Percentiles rank a stretch among this genome's conserved stretches.
Conservation (phyloP, 1,140 invertebrate genomes). For the Drosophila bifasciata region DNA sequence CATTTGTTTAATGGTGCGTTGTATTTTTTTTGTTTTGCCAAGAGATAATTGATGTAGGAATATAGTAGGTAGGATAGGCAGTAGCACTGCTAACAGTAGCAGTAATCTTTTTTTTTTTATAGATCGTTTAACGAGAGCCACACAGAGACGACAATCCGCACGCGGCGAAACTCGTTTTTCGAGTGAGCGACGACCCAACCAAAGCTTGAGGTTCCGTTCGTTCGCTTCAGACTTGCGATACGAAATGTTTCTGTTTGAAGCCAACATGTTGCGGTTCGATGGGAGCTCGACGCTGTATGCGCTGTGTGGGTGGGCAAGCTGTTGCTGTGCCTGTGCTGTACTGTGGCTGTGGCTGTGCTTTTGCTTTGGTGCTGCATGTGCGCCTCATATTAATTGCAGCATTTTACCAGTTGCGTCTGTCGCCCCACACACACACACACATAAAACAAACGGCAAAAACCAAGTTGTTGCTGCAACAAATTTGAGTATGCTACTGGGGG, state of each 20-base stretch:
- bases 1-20: conserved; percentile 50
- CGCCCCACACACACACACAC: conserved; percentile 64
- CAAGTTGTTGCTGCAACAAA: conserved; percentile 55
- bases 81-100: conserved; percentile 1
- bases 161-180: conserved; percentile 68
- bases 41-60: conserved; percentile 15
- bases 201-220: conserved; percentile 32
- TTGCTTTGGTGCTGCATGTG: conserved; percentile 50
- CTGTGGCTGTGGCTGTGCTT: neutral
- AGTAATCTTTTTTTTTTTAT: conserved; percentile 10
- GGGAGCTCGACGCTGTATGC: neutral
- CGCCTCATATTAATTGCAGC: conserved; percentile 69
- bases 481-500: conserved; percentile 1
- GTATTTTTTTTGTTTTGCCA: conserved; percentile 23
- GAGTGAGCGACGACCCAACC: conserved; percentile 36
- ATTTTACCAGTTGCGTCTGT: conserved; percentile 50
- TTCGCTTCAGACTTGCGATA: neutral
- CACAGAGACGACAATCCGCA: conserved; percentile 1
- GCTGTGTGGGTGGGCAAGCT: conserved; percentile 45
- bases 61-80: neutral
- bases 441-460: conserved; percentile 59
- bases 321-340: conserved; percentile 18
- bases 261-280: conserved; percentile 34
- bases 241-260: conserved; percentile 17
- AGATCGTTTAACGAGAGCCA: conserved; percentile 1